Evolutionary conservation across 64 coral and sea anemone species (phyloP), one percentile per base, ranked within the genome.

Genomic region (Orbicella faveolata): DNA sequence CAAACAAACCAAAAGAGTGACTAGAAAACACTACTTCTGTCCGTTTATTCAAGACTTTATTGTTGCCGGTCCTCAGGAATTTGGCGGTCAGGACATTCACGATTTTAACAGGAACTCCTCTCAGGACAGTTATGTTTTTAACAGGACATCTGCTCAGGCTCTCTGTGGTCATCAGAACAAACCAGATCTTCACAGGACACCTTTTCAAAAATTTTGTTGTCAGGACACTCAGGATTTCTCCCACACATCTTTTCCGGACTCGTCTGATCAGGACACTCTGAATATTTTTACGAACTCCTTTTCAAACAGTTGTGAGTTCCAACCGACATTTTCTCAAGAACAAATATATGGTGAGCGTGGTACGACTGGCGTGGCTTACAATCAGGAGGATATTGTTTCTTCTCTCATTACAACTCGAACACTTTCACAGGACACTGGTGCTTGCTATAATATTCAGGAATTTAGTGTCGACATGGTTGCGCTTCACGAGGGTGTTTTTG

Each of bases 1-100:
- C 86, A 59, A 66, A n/a, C 20, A 87, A 87, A 87, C 70, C 66
- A 61, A 75, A 70, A 63, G 75, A 77, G 19, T 77, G 75, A 77
- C 75, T 37, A 77, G 18, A 17, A 11, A 77, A 21, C 14, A 2
- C 13, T 18, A 11, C 75, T 12, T 13, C 9, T 44, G 18, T 51
- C 41, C 39, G 39, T 52, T 77, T 39, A 44, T 77, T 19, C 75
- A 77, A 15, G 76, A 54, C 51, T 53, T 79, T 79, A 59, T 0
- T 8, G 53, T 53, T 25, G 76, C 55, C 55, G 76, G 18, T 79
- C 13, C 1, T 9, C 51, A 54, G n/a, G n/a, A n/a, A n/a, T n/a
- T n/a, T 44, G 23, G 76, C 26, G 1, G 51, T 37, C 76, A 79
- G 76, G 76, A 79, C 48, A 13, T 16, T 16, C 11, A 16, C 8